Evolutionary conservation across 53 echinoderm and acorn worm species (phyloP).

Genomic region (Glandiceps talaboti): DNA sequence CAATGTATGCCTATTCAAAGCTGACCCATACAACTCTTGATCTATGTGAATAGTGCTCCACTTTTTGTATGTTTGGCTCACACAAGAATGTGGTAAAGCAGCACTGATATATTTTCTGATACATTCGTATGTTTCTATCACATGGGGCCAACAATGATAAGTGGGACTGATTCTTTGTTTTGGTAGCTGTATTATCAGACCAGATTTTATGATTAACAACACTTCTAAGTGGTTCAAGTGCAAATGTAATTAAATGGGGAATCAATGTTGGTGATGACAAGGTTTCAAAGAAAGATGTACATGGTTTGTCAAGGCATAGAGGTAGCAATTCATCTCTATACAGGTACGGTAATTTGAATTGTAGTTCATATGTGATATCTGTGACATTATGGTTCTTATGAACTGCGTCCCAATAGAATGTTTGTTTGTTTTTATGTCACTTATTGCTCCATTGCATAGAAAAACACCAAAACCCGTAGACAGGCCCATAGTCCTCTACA

Average conservation of each 20-base stretch:
- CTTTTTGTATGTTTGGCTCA: background rate
- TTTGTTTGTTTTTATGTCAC: conserved; percentile 23
- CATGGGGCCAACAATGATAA: background rate
- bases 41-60: background rate
- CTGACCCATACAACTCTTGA: background rate
- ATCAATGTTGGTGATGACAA: background rate
- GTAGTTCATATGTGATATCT: background rate
- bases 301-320: background rate
- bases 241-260: background rate
- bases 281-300: background rate
- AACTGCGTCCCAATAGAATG: conserved; percentile 19
- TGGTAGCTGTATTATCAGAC: background rate
- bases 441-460: conserved; percentile 23
- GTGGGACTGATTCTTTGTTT: background rate
- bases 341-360: background rate
- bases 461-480: conserved; percentile 25
- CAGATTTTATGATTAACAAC: background rate
- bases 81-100: background rate
- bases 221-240: background rate
- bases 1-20: background rate
- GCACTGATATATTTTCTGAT: background rate
- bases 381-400: conserved; percentile 8
- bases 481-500: conserved; percentile 18
- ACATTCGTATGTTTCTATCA: background rate
- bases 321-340: background rate